Conservation (phyloP, 2,888 invertebrate species). For the Trisateles emortualis region DNA sequence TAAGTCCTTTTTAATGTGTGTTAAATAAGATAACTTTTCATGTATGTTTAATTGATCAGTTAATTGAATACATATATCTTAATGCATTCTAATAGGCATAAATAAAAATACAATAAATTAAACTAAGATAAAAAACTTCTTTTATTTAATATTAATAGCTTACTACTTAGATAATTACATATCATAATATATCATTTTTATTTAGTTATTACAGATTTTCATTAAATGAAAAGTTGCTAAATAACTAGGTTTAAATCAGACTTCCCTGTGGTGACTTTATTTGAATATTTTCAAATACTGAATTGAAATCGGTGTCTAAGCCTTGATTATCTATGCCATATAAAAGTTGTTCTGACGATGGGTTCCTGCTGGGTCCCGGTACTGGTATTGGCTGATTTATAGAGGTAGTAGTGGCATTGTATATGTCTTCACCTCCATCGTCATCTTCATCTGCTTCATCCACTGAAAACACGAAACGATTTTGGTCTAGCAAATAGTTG, state of each 20-base stretch:
- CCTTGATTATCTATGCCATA: slow-evolving; percentile 88
- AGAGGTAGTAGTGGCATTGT: slow-evolving; percentile 79
- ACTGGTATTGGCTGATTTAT: slow-evolving; percentile 56
- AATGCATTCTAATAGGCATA: too few species aligned
- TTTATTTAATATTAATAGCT: background rate
- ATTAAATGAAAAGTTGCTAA: slow-evolving; percentile 10
- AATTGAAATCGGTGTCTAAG: slow-evolving; percentile 88
- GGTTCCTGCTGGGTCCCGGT: slow-evolving; percentile 78
- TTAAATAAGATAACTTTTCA: too few species aligned
- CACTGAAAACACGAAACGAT: slow-evolving; percentile 54
- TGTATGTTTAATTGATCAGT: too few species aligned
- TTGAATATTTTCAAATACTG: slow-evolving; percentile 88
- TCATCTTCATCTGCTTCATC: slow-evolving; percentile 84
- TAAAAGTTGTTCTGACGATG: slow-evolving; percentile 78
- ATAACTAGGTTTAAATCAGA: slow-evolving; percentile 62
- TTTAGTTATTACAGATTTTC: background rate
- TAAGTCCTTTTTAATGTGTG: too few species aligned
- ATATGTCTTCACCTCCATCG: slow-evolving; percentile 79
- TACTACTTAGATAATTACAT: background rate
- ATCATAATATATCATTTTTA: background rate
- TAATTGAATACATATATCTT: too few species aligned
- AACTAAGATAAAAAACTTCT: background rate
- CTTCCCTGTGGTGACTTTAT: slow-evolving; percentile 80
- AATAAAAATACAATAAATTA: slow-evolving; percentile 12
- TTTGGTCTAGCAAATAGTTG: too few species aligned